These are phyloP conservation scores for Aphrocallistes beatrix DNA, from an alignment of 37 sponge, comb jelly and placozoan species.

Conservation along the genomic window DNA sequence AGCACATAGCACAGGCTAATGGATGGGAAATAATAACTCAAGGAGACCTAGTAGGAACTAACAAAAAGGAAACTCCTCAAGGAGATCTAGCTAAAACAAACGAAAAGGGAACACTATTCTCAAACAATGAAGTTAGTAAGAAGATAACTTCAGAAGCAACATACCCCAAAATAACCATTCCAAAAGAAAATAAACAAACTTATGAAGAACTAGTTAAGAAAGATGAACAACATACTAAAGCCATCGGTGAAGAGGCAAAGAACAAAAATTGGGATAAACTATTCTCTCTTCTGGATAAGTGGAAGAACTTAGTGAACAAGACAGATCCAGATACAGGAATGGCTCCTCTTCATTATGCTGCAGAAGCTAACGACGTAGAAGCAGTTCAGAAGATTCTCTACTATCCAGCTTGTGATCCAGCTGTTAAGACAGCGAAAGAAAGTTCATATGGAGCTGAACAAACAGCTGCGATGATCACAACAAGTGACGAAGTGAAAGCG, in stretches of 20 bases:
- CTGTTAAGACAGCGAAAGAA: neutral
- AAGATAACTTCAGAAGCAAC: too few relatives aligned
- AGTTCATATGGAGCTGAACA: too few relatives aligned
- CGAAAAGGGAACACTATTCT: too few relatives aligned
- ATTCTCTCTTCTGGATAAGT: neutral
- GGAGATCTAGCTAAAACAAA: too few relatives aligned
- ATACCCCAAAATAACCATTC: too few relatives aligned
- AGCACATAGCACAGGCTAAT: neutral
- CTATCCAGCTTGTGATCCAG: neutral
- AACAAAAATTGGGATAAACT: neutral
- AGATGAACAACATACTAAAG: neutral
- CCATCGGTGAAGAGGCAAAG: neutral
- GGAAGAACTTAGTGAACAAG: neutral
- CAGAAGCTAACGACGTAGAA: neutral
- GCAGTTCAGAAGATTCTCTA: neutral
- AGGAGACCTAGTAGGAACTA: neutral
- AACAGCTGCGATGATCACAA: too few relatives aligned
- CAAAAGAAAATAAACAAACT: neutral
- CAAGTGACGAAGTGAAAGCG: too few relatives aligned
- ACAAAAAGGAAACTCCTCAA: too few relatives aligned
- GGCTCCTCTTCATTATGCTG: neutral
- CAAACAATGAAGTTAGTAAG: too few relatives aligned
- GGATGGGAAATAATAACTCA: neutral
- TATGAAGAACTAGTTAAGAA: neutral
- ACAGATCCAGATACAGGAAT: neutral